Base-by-base conservation (phyloP, 2,888 invertebrate genomes). In the Coenonympha arcania region DNA sequence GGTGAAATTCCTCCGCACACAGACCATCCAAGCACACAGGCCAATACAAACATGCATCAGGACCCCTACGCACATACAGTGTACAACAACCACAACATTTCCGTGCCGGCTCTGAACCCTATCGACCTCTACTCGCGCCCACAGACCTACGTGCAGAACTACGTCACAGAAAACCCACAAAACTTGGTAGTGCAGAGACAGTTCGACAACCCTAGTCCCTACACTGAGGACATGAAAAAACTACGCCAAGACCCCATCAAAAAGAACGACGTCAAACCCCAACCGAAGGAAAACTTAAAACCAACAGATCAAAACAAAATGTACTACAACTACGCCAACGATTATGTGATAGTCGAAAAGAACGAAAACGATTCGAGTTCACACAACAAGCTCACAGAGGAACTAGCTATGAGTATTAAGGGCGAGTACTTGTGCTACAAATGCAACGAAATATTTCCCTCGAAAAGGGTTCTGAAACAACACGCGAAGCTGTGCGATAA, bases 351-450 rank as follows among this genome's bases (percentile, higher is more conserved):
- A 0, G 20, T 33, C 0, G 60, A 62, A 3, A 70, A 68, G 30
- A 71, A 68, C 13, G 73, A 73, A 9, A 69, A 71, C 6, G 74
- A 77, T 41, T 59, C 70, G 0, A 63, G 60, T 43, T 57, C 56
- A 0, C 62, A 68, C 2, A 72, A 62, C 48, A 80, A 79, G 58
- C 54, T 75, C 0, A 46, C 60, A 0, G 79, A 78, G 1, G 83
- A 82, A 16, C 50, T 76, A 4, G 64, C 71, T 0, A 62, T 76
- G 63, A 81, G 69, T 54, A 82, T 84, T 0, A 82, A 79, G 58
- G 85, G 85, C 0, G 81, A 84, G 11, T 85, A 84, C 31, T 45
- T 64, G 0, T 86, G 86, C 51, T 84, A 77, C 31, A 82, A 80
- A 45, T 86, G 86, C 22, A 77, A 73, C 13, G 75, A 77, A 0